These are phyloP conservation scores for Mungos mungo DNA, from an alignment of 2,113 vertebrate species.

Conservation along the genomic window DNA sequence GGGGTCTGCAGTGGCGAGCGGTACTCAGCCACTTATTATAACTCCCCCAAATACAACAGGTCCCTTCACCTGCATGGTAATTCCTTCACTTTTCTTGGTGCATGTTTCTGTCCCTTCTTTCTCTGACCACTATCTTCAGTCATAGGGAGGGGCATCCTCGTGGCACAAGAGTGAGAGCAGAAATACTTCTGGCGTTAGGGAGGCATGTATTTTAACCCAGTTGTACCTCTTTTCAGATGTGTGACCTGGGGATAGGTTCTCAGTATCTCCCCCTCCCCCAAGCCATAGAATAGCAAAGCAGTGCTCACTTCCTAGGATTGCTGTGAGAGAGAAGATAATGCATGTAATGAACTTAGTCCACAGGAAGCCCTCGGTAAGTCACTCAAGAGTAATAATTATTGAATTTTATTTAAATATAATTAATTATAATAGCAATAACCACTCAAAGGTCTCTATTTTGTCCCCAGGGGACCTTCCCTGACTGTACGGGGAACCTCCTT, in stretches of 20 bases:
- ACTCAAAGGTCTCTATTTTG: neutral
- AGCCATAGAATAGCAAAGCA: neutral
- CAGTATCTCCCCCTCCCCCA: fast-evolving
- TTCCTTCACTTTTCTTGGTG: neutral
- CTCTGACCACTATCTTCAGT: neutral
- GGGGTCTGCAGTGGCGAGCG: neutral
- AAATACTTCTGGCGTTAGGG: neutral
- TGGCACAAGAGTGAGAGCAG: neutral
- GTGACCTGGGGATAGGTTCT: neutral
- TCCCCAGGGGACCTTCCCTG: neutral
- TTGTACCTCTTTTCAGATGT: neutral
- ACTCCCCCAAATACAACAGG: neutral
- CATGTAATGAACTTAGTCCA: neutral
- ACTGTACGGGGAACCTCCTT: neutral
- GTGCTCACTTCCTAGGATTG: neutral
- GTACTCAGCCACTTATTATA: neutral
- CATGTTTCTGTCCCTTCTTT: neutral
- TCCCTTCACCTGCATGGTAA: neutral
- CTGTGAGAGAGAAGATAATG: neutral
- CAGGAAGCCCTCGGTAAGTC: neutral
- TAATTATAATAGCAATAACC: neutral
- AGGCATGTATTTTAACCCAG: neutral
- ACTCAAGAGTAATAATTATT: neutral
- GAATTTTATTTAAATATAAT: neutral
- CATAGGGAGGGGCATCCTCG: neutral